A percentile compares a stretch with the other conserved stretches of the same genome.
phyloP scores from a whole-genome alignment of 2,888 invertebrate genomes.

The Agrypnus murinus region DNA sequence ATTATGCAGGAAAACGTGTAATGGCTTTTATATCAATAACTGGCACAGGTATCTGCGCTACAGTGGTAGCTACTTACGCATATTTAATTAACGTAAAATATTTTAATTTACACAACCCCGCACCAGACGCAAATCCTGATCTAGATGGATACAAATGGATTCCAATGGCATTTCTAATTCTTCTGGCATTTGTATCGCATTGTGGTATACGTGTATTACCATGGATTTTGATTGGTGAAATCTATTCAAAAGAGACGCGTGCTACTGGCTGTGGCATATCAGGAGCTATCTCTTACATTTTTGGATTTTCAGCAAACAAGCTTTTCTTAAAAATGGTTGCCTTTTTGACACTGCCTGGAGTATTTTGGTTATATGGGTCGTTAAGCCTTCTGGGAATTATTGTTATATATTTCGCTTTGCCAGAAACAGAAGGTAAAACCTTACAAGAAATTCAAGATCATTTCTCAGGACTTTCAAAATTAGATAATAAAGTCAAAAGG shows the following conservation, averaged over 20 bases:
- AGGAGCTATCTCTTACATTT: conserved; percentile 83
- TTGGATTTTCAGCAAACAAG: conserved; percentile 85
- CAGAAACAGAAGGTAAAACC: conserved; percentile 88
- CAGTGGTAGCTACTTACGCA: conserved; percentile 76
- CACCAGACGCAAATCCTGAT: conserved; percentile 13
- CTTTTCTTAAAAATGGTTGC: conserved; percentile 80
- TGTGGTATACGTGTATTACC: conserved; percentile 83
- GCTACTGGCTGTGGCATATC: conserved; percentile 83
- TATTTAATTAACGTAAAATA: conserved; percentile 61
- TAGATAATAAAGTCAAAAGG: conserved; percentile 72
- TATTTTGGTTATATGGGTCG: conserved; percentile 81
- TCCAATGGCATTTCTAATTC: conserved; percentile 79
- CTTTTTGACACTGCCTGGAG: conserved; percentile 79
- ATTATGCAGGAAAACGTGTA: conserved; percentile 82
- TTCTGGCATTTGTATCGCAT: conserved; percentile 81
- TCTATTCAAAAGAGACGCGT: conserved; percentile 80
- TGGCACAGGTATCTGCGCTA: conserved; percentile 80
- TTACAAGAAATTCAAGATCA: conserved; percentile 82
- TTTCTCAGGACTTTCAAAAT: conserved; percentile 76
- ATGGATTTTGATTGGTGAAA: conserved; percentile 88
- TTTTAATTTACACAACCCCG: conserved; percentile 10
- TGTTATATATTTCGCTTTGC: conserved; percentile 80
- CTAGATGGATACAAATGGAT: conserved; percentile 73
- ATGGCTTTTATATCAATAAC: conserved; percentile 80
- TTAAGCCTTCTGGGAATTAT: conserved; percentile 79